These are phyloP conservation scores for Porites divaricata DNA, from an alignment of 92 coral and sea anemone species.

Conservation along the genomic window DNA sequence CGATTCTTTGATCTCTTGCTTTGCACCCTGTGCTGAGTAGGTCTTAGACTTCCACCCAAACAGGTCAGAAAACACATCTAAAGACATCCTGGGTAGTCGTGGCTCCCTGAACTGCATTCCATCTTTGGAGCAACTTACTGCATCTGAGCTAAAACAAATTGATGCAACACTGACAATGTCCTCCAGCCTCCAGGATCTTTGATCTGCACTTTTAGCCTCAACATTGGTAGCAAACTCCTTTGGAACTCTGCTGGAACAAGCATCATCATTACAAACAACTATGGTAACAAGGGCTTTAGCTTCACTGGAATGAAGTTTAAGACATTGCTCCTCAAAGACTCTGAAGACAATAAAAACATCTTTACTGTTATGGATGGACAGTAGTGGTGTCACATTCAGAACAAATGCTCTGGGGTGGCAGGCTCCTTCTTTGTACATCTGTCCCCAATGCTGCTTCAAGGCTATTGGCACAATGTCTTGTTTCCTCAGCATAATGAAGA, in stretches of 20 bases:
- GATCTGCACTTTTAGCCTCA: not conserved
- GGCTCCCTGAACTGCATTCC: conserved; percentile 13
- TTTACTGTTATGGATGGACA: conserved; percentile 1
- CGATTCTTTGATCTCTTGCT: conserved; percentile 20
- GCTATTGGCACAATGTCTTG: conserved; percentile 36
- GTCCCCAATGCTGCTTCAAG: conserved; percentile 54
- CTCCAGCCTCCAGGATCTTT: conserved; percentile 19
- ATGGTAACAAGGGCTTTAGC: conserved; percentile 26
- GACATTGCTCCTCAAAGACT: not conserved
- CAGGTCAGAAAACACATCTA: conserved; percentile 42
- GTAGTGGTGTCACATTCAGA: conserved; percentile 35
- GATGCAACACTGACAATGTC: conserved; percentile 27
- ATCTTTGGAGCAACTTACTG: not conserved
- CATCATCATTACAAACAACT: not conserved
- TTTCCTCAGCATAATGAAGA: conserved; percentile 18
- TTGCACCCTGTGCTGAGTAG: conserved; percentile 40
- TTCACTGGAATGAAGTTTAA: not conserved
- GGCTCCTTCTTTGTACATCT: conserved; percentile 58
- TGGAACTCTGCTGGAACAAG: not conserved
- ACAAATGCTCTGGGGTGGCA: conserved; percentile 59
- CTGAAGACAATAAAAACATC: conserved; percentile 17
- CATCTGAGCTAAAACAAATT: not conserved
- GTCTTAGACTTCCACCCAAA: conserved; percentile 56
- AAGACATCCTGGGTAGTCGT: conserved; percentile 14
- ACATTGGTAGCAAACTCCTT: conserved; percentile 19